These are phyloP conservation scores for Chrysodeixis includens DNA, from an alignment of 2,888 invertebrate genomes.

Conservation along the genomic window DNA sequence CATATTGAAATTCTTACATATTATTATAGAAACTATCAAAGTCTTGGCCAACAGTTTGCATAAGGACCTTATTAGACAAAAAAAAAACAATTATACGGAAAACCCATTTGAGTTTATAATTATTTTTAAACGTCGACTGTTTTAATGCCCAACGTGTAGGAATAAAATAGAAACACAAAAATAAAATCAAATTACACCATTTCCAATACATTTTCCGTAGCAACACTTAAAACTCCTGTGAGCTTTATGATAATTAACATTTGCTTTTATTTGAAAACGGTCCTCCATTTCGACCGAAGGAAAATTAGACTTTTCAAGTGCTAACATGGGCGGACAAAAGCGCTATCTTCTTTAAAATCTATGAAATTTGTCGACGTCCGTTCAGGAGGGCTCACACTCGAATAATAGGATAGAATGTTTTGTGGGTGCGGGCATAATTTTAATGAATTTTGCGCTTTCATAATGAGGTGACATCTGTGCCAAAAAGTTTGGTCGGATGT, in stretches of 20 bases:
- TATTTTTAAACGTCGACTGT: not conserved
- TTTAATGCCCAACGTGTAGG: not conserved
- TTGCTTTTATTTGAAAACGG: conserved; percentile 72
- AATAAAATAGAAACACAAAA: conserved; percentile 35
- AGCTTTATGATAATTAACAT: conserved; percentile 76
- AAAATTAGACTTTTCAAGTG: conserved; percentile 71
- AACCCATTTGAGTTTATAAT: not conserved
- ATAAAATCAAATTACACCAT: conserved; percentile 45
- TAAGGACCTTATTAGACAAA: no score
- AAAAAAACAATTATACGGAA: no score
- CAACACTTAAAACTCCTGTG: conserved; percentile 57
- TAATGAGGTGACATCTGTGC: conserved; percentile 34
- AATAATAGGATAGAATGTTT: conserved; percentile 35
- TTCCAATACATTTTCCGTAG: conserved; percentile 38
- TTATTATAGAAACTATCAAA: no score
- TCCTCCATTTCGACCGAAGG: conserved; percentile 67
- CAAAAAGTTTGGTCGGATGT: conserved; percentile 30
- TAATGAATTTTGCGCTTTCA: conserved; percentile 39
- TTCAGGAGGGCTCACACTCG: conserved; percentile 26
- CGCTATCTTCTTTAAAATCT: conserved; percentile 69
- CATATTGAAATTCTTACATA: no score
- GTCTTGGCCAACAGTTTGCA: no score
- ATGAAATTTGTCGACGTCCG: conserved; percentile 57
- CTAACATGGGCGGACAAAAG: conserved; percentile 56
- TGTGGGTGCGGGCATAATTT: conserved; percentile 33